These are phyloP conservation scores for Hesperophylax magnus DNA, from an alignment of 1,140 invertebrate genomes.

Conservation along the genomic window DNA sequence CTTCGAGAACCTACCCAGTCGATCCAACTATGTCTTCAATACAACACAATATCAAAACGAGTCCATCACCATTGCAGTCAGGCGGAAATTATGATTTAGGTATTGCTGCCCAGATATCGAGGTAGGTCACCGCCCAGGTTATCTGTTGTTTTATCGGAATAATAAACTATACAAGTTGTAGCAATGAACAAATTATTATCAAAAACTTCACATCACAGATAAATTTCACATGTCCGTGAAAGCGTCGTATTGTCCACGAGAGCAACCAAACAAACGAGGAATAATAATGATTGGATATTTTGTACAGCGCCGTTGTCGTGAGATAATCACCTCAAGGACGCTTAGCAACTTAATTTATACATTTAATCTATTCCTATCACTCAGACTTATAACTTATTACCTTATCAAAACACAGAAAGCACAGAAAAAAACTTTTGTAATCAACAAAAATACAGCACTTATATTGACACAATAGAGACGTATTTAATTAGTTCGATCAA, in stretches of 20 bases:
- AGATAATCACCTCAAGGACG: too few species aligned
- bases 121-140: not conserved
- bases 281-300: too few species aligned
- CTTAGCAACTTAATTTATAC: too few species aligned
- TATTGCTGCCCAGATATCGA: constrained; percentile 1
- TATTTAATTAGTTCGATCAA: constrained; percentile 24
- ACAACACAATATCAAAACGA: constrained; percentile 11
- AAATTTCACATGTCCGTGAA: constrained; percentile 14
- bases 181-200: too few species aligned
- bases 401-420: constrained; percentile 38
- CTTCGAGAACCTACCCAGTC: constrained; percentile 5
- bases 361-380: too few species aligned
- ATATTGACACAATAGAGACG: constrained; percentile 3
- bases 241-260: constrained; percentile 13
- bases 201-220: too few species aligned
- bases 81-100: not conserved
- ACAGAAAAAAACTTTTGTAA: constrained; percentile 34
- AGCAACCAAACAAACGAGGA: constrained; percentile 27
- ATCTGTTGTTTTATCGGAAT: too few species aligned
- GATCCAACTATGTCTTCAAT: constrained; percentile 15
- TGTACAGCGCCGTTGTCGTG: too few species aligned
- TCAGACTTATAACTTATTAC: too few species aligned
- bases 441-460: constrained; percentile 18
- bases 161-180: too few species aligned
- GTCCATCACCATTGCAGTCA: constrained; percentile 11